Percentiles rank a stretch among this genome's conserved stretches.
phyloP scores from a whole-genome alignment of 2,113 vertebrate genomes.

The Balaeniceps rex region DNA sequence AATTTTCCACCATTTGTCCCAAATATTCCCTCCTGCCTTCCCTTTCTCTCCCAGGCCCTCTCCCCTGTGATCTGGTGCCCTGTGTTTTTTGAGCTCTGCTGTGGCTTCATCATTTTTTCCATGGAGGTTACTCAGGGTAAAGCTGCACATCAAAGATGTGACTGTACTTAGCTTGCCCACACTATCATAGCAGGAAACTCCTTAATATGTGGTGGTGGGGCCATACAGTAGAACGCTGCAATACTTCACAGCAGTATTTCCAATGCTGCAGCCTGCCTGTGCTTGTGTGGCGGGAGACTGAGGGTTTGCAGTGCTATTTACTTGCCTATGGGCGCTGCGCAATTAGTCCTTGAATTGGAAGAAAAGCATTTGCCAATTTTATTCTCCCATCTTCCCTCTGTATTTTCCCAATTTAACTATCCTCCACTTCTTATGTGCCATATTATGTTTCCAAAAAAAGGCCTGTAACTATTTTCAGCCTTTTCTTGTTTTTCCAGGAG shows the following conservation, averaged over 20 bases:
- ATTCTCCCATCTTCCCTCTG: background rate
- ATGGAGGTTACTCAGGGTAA: conserved; percentile 15
- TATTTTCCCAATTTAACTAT: background rate
- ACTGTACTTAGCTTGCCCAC: background rate
- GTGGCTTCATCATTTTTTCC: conserved; percentile 9
- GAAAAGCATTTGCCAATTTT: background rate
- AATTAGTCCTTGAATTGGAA: background rate
- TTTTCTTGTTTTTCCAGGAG: background rate
- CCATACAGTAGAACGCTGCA: background rate
- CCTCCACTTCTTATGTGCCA: background rate
- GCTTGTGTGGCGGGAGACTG: background rate
- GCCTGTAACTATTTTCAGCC: background rate
- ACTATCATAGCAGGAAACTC: background rate
- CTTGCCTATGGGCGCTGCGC: rapidly evolving
- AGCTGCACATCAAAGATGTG: background rate
- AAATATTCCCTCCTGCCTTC: background rate
- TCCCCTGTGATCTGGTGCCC: background rate
- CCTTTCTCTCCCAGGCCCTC: background rate
- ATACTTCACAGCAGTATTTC: background rate
- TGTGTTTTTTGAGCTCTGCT: background rate
- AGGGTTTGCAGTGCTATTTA: background rate
- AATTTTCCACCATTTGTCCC: background rate
- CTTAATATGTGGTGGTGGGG: background rate
- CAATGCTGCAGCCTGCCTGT: background rate
- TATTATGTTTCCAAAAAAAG: background rate